phyloP scores from a whole-genome alignment of 1,140 invertebrate genomes.

The Microplitis demolitor region DNA sequence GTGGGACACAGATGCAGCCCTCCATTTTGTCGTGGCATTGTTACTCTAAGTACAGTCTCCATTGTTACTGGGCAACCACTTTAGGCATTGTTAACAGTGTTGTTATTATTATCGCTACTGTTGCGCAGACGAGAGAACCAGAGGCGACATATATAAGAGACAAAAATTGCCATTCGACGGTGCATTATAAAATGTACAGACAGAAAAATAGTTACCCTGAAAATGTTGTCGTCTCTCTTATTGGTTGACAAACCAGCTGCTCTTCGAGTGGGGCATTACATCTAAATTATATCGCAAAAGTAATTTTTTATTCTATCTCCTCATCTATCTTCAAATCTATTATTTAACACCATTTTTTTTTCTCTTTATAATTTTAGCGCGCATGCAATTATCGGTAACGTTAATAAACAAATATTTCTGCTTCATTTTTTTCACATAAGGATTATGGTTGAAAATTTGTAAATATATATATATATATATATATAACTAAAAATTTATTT shows the following conservation, averaged over 20 bases:
- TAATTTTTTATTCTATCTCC: conserved; percentile 28
- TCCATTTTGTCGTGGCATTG: conserved; percentile 59
- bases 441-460: no score
- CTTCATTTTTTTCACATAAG: no score
- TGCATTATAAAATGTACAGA: conserved; percentile 18
- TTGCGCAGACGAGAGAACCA: conserved; percentile 33
- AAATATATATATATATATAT: no score
- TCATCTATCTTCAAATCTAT: neutral
- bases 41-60: conserved; percentile 57
- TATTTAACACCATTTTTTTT: no score
- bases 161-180: neutral
- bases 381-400: no score
- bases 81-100: conserved; percentile 49
- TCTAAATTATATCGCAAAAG: conserved; percentile 32
- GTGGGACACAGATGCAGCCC: conserved; percentile 54
- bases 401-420: no score
- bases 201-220: conserved; percentile 11
- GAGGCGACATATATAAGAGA: conserved; percentile 1
- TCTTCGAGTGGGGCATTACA: conserved; percentile 35
- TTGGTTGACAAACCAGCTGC: conserved; percentile 43
- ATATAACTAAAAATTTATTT: no score
- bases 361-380: no score
- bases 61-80: conserved; percentile 52
- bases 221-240: neutral
- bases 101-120: conserved; percentile 61